These are phyloP conservation scores for Sigmodon hispidus DNA, from an alignment of 2,113 vertebrate species.

Conservation along the genomic window DNA sequence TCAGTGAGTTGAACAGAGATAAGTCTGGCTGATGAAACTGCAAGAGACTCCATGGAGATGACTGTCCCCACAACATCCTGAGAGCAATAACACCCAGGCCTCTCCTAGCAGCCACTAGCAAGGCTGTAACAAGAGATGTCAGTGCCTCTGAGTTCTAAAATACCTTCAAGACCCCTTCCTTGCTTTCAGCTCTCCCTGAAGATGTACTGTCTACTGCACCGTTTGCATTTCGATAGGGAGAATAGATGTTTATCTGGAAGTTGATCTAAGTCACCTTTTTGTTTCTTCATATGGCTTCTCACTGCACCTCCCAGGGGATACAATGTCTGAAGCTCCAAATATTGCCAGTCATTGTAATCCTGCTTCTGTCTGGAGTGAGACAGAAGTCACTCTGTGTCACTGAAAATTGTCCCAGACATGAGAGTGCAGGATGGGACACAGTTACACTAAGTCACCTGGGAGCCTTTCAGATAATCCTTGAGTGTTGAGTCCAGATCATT, in stretches of 20 bases:
- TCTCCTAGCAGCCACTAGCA: not conserved
- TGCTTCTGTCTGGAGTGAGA: not conserved
- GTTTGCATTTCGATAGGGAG: not conserved
- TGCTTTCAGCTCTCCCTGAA: not conserved
- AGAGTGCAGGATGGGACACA: not conserved
- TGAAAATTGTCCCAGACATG: not conserved
- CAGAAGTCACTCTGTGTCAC: not conserved
- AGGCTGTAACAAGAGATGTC: not conserved
- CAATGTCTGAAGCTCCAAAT: not conserved
- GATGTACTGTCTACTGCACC: not conserved
- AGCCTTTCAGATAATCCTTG: not conserved
- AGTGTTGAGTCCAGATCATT: not conserved
- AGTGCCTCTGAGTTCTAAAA: not conserved
- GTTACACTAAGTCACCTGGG: not conserved
- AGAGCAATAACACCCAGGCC: not conserved
- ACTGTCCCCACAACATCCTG: not conserved
- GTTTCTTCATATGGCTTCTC: not conserved
- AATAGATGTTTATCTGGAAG: not conserved
- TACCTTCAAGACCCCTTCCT: not conserved
- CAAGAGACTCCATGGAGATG: slow-evolving; percentile 1
- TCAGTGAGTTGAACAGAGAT: slow-evolving; percentile 44
- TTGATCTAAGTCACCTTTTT: not conserved
- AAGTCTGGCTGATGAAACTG: not conserved
- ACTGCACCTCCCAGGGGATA: not conserved
- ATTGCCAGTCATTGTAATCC: not conserved